Conservation (phyloP, 2,797 vertebrate genomes). For the Pampus argenteus region DNA sequence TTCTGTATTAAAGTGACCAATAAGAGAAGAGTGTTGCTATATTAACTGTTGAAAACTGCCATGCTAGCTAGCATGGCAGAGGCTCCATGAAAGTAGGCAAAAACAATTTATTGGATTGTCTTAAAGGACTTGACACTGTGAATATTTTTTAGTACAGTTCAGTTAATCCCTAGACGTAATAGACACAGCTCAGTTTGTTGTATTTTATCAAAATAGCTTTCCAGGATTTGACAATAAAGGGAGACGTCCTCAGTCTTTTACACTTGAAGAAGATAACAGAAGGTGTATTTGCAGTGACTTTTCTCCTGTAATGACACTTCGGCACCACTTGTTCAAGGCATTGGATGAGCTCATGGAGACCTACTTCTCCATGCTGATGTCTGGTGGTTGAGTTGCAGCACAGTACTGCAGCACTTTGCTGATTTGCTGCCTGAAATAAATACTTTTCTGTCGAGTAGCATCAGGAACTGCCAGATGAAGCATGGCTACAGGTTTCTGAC, state of each 20-base stretch:
- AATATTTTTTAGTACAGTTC: conserved; percentile 32
- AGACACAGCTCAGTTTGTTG: conserved; percentile 6
- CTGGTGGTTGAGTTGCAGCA: background rate
- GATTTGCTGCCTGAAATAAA: conserved; percentile 16
- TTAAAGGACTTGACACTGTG: conserved; percentile 21
- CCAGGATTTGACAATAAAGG: background rate
- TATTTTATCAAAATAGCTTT: background rate
- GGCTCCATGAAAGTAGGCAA: background rate
- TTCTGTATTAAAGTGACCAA: background rate
- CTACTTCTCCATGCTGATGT: background rate
- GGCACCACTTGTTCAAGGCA: background rate
- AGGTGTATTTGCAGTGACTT: conserved; percentile 13
- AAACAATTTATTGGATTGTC: conserved; percentile 8
- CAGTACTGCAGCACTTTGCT: too few species aligned
- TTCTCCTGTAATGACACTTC: conserved; percentile 34
- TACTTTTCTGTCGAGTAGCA: background rate
- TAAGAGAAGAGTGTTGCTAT: background rate
- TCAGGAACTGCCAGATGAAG: background rate
- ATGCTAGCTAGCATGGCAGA: background rate
- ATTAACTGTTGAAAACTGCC: background rate
- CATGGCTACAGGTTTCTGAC: conserved; percentile 3
- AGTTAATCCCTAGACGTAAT: background rate
- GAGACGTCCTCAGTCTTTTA: background rate
- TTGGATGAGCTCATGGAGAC: background rate
- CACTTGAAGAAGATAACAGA: background rate